These are phyloP conservation scores for Protonemura montana DNA, from an alignment of 2,888 invertebrate genomes.

Conservation along the genomic window DNA sequence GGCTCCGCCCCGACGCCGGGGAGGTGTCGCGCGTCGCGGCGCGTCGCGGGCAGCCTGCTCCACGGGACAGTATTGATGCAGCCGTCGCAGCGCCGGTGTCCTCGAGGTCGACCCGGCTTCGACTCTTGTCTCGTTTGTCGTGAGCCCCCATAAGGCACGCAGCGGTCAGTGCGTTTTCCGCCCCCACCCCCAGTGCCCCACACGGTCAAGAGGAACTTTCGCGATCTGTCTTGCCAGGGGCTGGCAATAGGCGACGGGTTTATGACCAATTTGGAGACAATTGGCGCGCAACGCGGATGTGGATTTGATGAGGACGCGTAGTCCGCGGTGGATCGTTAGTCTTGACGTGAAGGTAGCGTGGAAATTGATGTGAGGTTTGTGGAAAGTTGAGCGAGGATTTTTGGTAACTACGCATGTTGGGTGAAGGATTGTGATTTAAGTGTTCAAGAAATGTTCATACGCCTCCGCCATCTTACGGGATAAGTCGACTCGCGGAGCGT, in stretches of 20 bases:
- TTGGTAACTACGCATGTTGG: neutral
- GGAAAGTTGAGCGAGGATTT: neutral
- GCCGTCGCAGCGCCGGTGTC: conserved; percentile 29
- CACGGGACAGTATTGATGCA: conserved; percentile 37
- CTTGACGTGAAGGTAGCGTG: neutral
- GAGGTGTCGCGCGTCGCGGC: too few species aligned
- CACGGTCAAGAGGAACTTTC: conserved; percentile 18
- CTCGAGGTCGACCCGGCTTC: neutral
- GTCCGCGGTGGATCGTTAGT: conserved; percentile 7
- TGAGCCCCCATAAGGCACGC: neutral
- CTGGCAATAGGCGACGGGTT: conserved; percentile 2
- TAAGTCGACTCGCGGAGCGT: neutral
- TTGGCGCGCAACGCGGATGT: neutral
- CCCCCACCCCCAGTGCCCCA: neutral
- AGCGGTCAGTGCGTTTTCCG: neutral
- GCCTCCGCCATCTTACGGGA: neutral
- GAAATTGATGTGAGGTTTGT: neutral
- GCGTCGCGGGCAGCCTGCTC: conserved; percentile 18
- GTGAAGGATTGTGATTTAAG: neutral
- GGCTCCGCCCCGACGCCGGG: neutral
- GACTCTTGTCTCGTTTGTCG: neutral
- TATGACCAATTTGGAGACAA: conserved; percentile 8
- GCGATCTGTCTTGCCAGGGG: neutral
- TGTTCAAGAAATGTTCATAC: neutral
- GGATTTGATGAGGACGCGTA: neutral